Evolutionary conservation across 1,140 invertebrate species (phyloP), one percentile per base, ranked within the genome.

Genomic region (Papilio aristodemus): DNA sequence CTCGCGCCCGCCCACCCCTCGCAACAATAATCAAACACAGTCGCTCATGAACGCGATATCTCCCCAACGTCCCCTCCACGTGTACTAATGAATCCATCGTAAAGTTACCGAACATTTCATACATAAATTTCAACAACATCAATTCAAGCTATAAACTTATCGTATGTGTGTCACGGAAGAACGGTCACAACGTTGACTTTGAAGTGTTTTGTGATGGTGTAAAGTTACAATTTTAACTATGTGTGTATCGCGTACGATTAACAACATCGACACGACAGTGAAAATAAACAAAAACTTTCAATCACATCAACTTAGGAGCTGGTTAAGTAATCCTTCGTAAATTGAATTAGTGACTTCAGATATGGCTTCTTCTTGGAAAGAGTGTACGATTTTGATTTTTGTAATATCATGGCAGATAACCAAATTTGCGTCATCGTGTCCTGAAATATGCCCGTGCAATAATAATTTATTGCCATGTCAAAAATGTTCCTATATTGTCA

Each of bases 321-420:
- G 83, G 69, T 72, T 84, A 73, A 77, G 84, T 74, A 89, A 88
- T 80, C 87, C 88, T 50, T 85, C 85, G n/a, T 89, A 87, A 84
- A 75, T 69, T 71, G 60, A 54, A 67, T 68, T 71, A 43, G 68
- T 62, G 14, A 71, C 17, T 69, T 39, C 71, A 63, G 78, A 84
- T 67, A 91, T 91, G 89, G 86, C 87, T 85, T 68, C 79, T 63
- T 74, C 73, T 64, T 74, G 78, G 57, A 84, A 80, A 74, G 81
- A 85, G 75, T 87, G 76, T 80, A 81, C 87, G 70, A 68, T 91
- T 79, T 76, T 83, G 71, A 75, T 81, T 74, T 78, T 89, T 73
- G 76, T 87, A 73, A 80, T 80, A 62, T 77, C 73, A 37, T 84
- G 80, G 79, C 80, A 85, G 77, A 73, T 84, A 66, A 78, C 72